Evolutionary conservation across 2,113 vertebrate species (phyloP).

Genomic region (Thunnus thynnus): DNA sequence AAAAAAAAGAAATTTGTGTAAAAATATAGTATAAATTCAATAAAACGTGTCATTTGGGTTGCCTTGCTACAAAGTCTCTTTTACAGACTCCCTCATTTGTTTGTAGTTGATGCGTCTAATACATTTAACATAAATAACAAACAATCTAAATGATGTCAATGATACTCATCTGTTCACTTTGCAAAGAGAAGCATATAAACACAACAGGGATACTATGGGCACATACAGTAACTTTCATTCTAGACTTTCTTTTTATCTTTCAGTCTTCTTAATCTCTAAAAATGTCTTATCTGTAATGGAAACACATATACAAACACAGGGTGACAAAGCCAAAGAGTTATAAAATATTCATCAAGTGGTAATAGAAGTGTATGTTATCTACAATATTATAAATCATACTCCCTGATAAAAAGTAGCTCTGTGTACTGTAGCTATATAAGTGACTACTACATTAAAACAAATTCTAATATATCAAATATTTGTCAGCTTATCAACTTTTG

Average conservation of each 20-base stretch:
- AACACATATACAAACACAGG: constrained; percentile 25
- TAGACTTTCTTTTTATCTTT: constrained; percentile 1
- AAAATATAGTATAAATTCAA: too few species aligned
- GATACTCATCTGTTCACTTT: not conserved
- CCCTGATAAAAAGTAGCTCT: constrained; percentile 54
- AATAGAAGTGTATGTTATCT: not conserved
- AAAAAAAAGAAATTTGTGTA: too few species aligned
- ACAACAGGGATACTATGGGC: not conserved
- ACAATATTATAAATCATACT: constrained; percentile 31
- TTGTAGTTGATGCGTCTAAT: not conserved
- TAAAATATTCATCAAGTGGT: constrained; percentile 31
- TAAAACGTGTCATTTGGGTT: too few species aligned
- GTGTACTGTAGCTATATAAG: constrained; percentile 11
- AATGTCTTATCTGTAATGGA: not conserved
- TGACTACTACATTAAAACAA: constrained; percentile 31
- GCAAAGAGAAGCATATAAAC: constrained; percentile 2
- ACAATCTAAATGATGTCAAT: not conserved
- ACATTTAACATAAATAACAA: not conserved
- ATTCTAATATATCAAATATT: constrained; percentile 33
- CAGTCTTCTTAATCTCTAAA: constrained; percentile 10
- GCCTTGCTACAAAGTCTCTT: not conserved
- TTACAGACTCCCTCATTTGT: not conserved
- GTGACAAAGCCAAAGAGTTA: not conserved
- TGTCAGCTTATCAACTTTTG: constrained; percentile 8
- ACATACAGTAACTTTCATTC: not conserved